These are phyloP conservation scores for Atta colombica DNA, from an alignment of 1,140 invertebrate species.

Conservation along the genomic window DNA sequence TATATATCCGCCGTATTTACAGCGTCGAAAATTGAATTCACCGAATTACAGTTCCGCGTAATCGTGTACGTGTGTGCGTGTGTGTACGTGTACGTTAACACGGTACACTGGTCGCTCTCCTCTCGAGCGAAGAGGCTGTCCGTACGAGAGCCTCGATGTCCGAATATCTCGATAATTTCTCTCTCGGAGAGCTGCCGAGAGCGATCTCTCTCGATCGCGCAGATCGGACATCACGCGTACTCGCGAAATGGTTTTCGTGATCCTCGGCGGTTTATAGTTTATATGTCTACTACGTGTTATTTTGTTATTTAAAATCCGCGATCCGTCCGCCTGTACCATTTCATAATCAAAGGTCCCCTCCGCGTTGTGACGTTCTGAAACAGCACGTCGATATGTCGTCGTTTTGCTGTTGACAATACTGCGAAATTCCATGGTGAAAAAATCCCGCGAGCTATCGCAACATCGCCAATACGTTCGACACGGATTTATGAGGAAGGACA, in stretches of 20 bases:
- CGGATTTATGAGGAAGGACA: neutral
- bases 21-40: conserved; percentile 21
- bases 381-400: conserved; percentile 47
- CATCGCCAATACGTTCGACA: conserved; percentile 3
- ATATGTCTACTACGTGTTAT: conserved; percentile 33
- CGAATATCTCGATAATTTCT: conserved; percentile 55
- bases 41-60: conserved; percentile 18
- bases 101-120: conserved; percentile 12
- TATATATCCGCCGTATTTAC: neutral
- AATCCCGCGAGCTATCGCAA: neutral
- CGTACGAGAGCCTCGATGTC: conserved; percentile 38
- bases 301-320: conserved; percentile 10
- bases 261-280: conserved; percentile 19
- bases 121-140: conserved; percentile 57
- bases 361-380: conserved; percentile 35
- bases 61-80: neutral
- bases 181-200: neutral
- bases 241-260: conserved; percentile 30
- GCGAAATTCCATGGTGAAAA: conserved; percentile 19
- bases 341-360: neutral
- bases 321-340: neutral
- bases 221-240: conserved; percentile 50
- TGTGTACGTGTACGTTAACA: neutral
- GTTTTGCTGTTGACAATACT: neutral
- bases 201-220: conserved; percentile 16